Percentiles rank a stretch among this genome's conserved stretches.
phyloP scores from a whole-genome alignment of 1,140 invertebrate genomes.

The Contarinia nasturtii region DNA sequence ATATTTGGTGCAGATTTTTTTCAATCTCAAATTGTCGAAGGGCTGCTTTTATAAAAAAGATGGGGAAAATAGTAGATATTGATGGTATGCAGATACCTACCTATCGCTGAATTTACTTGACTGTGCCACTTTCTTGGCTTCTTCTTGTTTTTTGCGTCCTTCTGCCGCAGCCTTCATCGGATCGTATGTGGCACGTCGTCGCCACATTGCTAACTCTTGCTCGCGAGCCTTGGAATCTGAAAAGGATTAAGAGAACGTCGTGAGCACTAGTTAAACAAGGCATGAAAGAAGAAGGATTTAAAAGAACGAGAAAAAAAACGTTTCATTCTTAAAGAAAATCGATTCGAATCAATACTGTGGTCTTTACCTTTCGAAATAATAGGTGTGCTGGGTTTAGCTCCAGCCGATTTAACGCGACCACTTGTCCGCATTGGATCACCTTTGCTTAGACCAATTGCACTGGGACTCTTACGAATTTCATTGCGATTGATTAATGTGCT shows the following conservation, averaged over 20 bases:
- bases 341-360: too few species aligned
- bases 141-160: slow-evolving; percentile 39
- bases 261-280: too few species aligned
- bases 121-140: slow-evolving; percentile 16
- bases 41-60: too few species aligned
- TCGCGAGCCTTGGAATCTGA: slow-evolving; percentile 29
- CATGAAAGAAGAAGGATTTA: too few species aligned
- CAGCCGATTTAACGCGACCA: slow-evolving; percentile 18
- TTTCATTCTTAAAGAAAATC: too few species aligned
- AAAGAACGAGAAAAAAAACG: too few species aligned
- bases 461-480: slow-evolving; percentile 21
- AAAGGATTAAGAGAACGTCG: too few species aligned
- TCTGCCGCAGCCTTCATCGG: slow-evolving; percentile 73
- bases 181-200: slow-evolving; percentile 75
- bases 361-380: not conserved
- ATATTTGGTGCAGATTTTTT: too few species aligned
- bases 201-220: slow-evolving; percentile 82
- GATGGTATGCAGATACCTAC: not conserved
- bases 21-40: too few species aligned
- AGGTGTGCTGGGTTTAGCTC: slow-evolving; percentile 6
- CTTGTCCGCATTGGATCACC: slow-evolving; percentile 15
- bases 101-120: not conserved
- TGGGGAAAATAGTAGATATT: too few species aligned
- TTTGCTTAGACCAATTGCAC: slow-evolving; percentile 16
- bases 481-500: slow-evolving; percentile 26